Base-by-base conservation (phyloP, 1,140 invertebrate genomes). In the Micrasema longulum region DNA sequence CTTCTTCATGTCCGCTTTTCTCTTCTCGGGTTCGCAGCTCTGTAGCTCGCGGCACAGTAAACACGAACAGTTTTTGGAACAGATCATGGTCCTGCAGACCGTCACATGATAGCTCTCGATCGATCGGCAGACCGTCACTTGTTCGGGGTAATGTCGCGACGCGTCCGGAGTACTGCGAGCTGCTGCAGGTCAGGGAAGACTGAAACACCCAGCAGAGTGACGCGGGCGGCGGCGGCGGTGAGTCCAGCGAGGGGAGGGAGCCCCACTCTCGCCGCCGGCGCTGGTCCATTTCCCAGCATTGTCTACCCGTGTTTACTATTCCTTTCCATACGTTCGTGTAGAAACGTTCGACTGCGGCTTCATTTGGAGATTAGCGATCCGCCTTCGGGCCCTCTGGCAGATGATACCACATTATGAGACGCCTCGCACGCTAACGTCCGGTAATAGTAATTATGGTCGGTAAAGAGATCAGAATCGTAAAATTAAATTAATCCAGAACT, bases 21-120 rank as follows among this genome's bases (percentile, higher is more conserved):
- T 78, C 79, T 84, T 66, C 79, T 77, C 70, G 77, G 79, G 79
- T 80, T 79, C 43, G 80, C 80, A 86, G 65, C 81, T 82, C 69
- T 83, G 85, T 68, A 89, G 78, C 77, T 89, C 88, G 60, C 85
- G 82, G 75, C 88, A 89, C 73, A 89, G 80, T 74, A 88, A 82
- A 79, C 89, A 90, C 57, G 79, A 80, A 78, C 88, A 90, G 52
- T 84, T 83, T 78, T 82, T 83, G 70, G 80, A 79, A 79, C 85
- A 87, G 81, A 84, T 83, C 84, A 85, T 85, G 80, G 79, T 80
- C 77, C 78, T 69, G 77, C 73, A 12, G 36, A 45, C 26, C 36
- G 55, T 72, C 74, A 72, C 74, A 75, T 75, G 47, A 22, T 69
- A 38, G 36, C 26, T 22, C 55, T 45, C 52, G 43, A 16, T 64